Evolutionary conservation across 2,797 vertebrate species (phyloP).

Genomic region (Coccyzus lansbergi): DNA sequence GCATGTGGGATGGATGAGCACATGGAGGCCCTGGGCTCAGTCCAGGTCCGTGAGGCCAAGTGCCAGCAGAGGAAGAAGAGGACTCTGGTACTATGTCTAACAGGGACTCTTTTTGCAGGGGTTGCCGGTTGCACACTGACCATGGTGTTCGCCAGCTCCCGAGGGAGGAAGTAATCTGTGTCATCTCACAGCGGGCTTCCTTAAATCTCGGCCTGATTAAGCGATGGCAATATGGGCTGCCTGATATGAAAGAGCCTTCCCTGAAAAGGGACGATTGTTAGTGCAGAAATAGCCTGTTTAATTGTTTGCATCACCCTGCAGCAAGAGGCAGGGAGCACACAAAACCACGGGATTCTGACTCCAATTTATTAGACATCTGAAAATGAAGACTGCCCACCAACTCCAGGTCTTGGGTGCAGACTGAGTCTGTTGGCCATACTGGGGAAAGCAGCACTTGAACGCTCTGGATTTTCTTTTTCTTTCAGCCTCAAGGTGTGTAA

Average conservation of each 20-base stretch:
- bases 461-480: neutral
- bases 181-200: conserved; percentile 54
- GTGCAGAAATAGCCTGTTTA: conserved; percentile 23
- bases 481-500: neutral
- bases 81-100: neutral
- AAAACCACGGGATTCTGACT: neutral
- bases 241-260: neutral
- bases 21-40: neutral
- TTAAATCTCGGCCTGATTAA: conserved; percentile 61
- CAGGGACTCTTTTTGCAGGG: neutral
- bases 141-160: neutral
- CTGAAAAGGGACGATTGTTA: neutral
- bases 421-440: neutral
- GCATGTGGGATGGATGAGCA: neutral
- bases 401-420: neutral
- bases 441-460: neutral
- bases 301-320: neutral
- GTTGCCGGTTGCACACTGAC: neutral
- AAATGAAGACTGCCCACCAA: neutral
- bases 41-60: neutral
- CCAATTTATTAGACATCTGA: neutral
- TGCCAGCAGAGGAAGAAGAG: neutral
- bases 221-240: conserved; percentile 22
- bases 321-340: neutral
- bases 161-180: conserved; percentile 50